Conservation (phyloP, 2,113 vertebrate species). For the Equus quagga region DNA sequence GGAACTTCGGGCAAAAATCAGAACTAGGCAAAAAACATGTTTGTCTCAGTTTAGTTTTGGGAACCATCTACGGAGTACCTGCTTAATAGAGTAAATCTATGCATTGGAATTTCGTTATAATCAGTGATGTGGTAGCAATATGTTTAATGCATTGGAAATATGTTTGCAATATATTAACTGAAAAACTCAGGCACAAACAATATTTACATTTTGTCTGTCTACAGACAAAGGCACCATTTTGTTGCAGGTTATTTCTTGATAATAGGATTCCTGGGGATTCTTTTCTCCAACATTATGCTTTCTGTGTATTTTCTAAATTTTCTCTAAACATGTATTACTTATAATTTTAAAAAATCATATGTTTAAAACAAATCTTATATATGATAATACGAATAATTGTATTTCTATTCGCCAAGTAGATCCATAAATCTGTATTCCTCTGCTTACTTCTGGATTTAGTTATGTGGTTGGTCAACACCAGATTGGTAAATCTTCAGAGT, state of each 20-base stretch:
- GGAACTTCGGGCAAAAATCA: background rate
- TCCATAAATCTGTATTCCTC: background rate
- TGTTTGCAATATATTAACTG: background rate
- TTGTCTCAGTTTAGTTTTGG: background rate
- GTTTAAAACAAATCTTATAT: background rate
- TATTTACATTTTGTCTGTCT: background rate
- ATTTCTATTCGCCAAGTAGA: conserved; percentile 8
- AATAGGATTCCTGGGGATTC: background rate
- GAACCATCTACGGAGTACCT: background rate
- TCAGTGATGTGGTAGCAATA: background rate
- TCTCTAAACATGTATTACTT: background rate
- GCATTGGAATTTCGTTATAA: background rate
- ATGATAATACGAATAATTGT: background rate
- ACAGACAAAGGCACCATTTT: background rate
- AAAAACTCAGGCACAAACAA: background rate
- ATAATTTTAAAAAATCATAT: background rate
- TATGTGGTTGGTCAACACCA: conserved; percentile 13
- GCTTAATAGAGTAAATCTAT: background rate
- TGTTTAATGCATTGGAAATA: background rate
- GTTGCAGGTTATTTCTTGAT: background rate
- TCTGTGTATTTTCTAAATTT: conserved; percentile 36
- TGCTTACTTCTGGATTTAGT: conserved; percentile 53
- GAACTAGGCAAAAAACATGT: background rate
- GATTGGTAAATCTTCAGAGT: conserved; percentile 22
- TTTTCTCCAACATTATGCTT: background rate